phyloP scores from a whole-genome alignment of 2,113 vertebrate genomes.

The Anhinga anhinga region DNA sequence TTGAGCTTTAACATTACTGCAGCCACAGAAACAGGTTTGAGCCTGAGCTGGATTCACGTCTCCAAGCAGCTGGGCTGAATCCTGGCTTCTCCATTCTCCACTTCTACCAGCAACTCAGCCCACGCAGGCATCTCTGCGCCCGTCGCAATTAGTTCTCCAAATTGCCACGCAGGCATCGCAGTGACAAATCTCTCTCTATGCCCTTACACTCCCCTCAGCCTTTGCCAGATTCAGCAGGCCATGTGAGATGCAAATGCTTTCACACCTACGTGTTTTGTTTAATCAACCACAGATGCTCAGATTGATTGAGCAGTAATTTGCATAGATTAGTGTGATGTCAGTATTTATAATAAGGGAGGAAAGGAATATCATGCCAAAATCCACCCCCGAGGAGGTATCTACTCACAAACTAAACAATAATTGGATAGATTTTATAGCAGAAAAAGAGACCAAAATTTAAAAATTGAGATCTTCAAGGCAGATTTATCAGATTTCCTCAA shows the following conservation, averaged over 20 bases:
- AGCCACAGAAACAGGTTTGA: not conserved
- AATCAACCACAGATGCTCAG: slow-evolving; percentile 62
- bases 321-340: slow-evolving; percentile 52
- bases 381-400: not conserved
- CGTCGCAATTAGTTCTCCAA: not conserved
- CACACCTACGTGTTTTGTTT: slow-evolving; percentile 62
- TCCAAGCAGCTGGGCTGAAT: not conserved
- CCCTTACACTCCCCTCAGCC: slow-evolving; percentile 30
- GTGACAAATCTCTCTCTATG: not conserved
- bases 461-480: not conserved
- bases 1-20: not conserved
- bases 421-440: not conserved
- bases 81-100: not conserved
- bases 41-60: not conserved
- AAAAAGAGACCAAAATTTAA: not conserved
- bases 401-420: not conserved
- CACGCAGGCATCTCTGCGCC: not conserved
- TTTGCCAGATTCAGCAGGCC: slow-evolving; percentile 30
- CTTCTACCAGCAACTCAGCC: not conserved
- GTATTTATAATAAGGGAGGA: slow-evolving; percentile 31
- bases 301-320: slow-evolving; percentile 58
- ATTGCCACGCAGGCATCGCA: not conserved
- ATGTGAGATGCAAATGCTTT: slow-evolving; percentile 45
- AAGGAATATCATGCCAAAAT: slow-evolving; percentile 17
- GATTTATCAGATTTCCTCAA: not conserved